Percentiles rank a stretch among this genome's conserved stretches.
Evolutionary conservation across 2,888 invertebrate genomes (phyloP).

Genomic region (Drosophila algonquin): DNA sequence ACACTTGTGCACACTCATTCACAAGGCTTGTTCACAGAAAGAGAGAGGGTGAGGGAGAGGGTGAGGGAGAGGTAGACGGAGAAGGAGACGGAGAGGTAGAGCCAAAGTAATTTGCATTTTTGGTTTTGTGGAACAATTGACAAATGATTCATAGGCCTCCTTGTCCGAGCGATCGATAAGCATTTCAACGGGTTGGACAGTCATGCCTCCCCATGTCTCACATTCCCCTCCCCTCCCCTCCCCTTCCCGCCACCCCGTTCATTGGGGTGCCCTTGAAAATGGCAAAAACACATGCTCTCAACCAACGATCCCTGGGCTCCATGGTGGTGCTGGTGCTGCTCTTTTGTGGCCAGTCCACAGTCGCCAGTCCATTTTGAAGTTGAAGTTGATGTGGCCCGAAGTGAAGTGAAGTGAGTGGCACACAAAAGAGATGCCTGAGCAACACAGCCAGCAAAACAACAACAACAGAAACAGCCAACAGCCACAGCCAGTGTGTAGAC

Average conservation of each 20-base stretch:
- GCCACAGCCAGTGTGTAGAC: conserved; percentile 17
- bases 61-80: too few species aligned
- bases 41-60: neutral
- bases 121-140: conserved; percentile 31
- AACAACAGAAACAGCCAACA: conserved; percentile 1
- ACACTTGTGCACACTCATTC: conserved; percentile 17
- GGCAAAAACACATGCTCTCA: conserved; percentile 67
- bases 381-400: conserved; percentile 25
- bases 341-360: conserved; percentile 39
- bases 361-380: conserved; percentile 35
- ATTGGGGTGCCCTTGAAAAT: conserved; percentile 66
- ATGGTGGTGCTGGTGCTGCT: conserved; percentile 11
- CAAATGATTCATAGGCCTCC: conserved; percentile 63
- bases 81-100: neutral
- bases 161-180: conserved; percentile 54
- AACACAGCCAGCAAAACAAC: conserved; percentile 4
- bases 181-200: conserved; percentile 49
- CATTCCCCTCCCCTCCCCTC: neutral
- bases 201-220: conserved; percentile 5
- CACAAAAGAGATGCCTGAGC: conserved; percentile 49
- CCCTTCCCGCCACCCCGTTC: neutral
- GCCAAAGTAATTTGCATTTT: conserved; percentile 35
- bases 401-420: conserved; percentile 50
- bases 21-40: conserved; percentile 7
- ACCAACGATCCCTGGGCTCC: conserved; percentile 17